Base-by-base conservation (phyloP, 2,113 vertebrate species). In the Eolophus roseicapilla region DNA sequence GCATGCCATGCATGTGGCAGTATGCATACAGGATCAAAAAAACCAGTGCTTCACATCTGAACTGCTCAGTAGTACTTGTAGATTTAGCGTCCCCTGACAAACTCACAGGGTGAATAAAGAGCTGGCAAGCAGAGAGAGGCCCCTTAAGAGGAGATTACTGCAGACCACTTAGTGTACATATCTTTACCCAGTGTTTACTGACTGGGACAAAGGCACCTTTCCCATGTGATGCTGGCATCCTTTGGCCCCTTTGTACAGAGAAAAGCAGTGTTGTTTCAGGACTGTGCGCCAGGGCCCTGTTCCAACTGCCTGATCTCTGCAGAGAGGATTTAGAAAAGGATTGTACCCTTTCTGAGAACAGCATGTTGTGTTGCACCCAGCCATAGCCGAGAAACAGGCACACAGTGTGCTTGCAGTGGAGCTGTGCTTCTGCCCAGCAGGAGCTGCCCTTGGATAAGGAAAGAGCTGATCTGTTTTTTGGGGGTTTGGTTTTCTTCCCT, bases 1-100 rank as follows among this genome's bases (percentile, higher is more conserved):
- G 35, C 24, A 6, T n/a, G 41, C 11, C 1, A 3, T 4, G 13
- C 35, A 9, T 0, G 3, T 23, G 78, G 44, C 84, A 76, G 3
- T 29, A 10, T 59, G 31, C 15, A 2, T 50, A 23, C 33, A 74
- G 83, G 55, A 67, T 25, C 7, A 9, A 43, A 57, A 57, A 62
- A 52, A 39, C 0, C 47, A 47, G 4, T 0, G 0, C 33, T 35
- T 91, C 17, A 3, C 35, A 65, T 46, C 46, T 39, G 3, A 55
- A 29, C 39, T 44, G 43, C 10, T 0, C 2, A 6, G 63, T 44
- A 28, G 37, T 29, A 20, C 69, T 41, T 75, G 49, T 2, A 60
- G 33, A 5, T 52, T 60, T 33, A 60, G 20, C 50, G 35, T 81
- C 44, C 47, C 59, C 69, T 86, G 57, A 52, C 27, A 35, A 17